Conservation (phyloP, 2,888 invertebrate species). For the Idaea aversata region DNA sequence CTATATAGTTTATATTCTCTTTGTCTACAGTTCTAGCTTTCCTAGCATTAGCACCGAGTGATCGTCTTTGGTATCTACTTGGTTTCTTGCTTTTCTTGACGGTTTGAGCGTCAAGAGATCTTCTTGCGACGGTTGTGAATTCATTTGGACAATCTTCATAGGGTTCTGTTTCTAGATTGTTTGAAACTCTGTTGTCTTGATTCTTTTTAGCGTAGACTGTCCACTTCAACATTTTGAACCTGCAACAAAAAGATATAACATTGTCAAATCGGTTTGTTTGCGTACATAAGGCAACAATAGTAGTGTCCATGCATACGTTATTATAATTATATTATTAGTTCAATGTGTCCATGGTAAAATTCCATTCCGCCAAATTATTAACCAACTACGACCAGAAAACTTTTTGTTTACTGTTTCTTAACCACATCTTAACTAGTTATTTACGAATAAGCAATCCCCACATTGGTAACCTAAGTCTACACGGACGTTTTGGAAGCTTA, state of each 20-base stretch:
- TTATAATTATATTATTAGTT: too few relatives aligned
- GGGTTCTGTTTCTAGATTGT: conserved; percentile 42
- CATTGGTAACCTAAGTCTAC: too few relatives aligned
- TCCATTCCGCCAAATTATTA: too few relatives aligned
- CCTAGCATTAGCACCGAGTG: conserved; percentile 60
- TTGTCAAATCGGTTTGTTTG: neutral
- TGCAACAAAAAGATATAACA: conserved; percentile 44
- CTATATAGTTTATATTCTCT: conserved; percentile 74
- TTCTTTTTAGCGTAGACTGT: conserved; percentile 76
- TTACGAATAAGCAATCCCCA: too few relatives aligned
- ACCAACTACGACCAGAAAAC: too few relatives aligned
- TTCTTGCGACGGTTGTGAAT: conserved; percentile 49
- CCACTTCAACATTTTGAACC: conserved; percentile 82
- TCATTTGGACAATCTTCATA: conserved; percentile 37
- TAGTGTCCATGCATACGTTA: too few relatives aligned
- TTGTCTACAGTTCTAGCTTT: conserved; percentile 63
- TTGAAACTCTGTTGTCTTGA: conserved; percentile 50
- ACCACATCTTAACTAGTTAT: too few relatives aligned
- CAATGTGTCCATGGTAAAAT: too few relatives aligned
- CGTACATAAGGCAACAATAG: too few relatives aligned
- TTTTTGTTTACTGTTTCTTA: too few relatives aligned
- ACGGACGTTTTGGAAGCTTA: too few relatives aligned
- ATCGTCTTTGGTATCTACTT: conserved; percentile 71
- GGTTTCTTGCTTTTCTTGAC: conserved; percentile 71
- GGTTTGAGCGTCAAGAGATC: conserved; percentile 65